Percentiles rank a stretch among this genome's conserved stretches.
Conservation (phyloP, 1,140 invertebrate species). For the Triops longicaudatus region DNA sequence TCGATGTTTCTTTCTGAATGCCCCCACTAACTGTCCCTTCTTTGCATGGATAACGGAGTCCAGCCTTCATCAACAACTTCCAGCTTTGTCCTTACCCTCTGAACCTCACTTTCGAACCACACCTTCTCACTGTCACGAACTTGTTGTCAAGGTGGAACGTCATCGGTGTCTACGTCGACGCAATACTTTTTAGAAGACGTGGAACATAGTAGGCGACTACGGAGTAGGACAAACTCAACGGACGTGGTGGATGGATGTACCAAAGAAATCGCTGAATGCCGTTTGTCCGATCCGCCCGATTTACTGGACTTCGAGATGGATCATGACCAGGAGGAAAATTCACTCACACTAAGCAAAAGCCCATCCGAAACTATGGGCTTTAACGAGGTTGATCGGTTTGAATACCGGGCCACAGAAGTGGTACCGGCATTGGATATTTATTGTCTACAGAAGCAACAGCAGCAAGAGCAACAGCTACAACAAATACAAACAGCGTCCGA, state of each 20-base stretch:
- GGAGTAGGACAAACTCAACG: slow-evolving; percentile 18
- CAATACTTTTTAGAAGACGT: slow-evolving; percentile 20
- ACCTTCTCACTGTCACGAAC: slow-evolving; percentile 5
- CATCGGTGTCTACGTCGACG: background rate
- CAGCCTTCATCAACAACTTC: background rate
- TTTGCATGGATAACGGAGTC: background rate
- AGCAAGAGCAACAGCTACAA: slow-evolving; percentile 19
- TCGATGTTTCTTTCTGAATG: background rate
- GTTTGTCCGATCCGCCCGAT: slow-evolving; percentile 22
- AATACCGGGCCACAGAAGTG: background rate
- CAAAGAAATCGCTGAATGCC: background rate
- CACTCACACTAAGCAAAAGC: background rate
- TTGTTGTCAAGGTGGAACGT: background rate
- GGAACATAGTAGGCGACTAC: slow-evolving; percentile 6
- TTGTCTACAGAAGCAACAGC: slow-evolving; percentile 19
- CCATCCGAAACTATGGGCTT: background rate
- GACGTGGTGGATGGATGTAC: background rate
- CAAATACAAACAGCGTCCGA: slow-evolving; percentile 3
- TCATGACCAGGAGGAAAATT: slow-evolving; percentile 8
- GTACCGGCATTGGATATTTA: slow-evolving; percentile 3
- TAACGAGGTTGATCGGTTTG: background rate
- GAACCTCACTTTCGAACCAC: background rate
- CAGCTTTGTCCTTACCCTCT: no score
- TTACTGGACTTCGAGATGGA: slow-evolving; percentile 27
- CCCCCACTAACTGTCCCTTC: background rate